Conservation (phyloP, 2,888 invertebrate genomes). For the Bhutanitis thaidina region DNA sequence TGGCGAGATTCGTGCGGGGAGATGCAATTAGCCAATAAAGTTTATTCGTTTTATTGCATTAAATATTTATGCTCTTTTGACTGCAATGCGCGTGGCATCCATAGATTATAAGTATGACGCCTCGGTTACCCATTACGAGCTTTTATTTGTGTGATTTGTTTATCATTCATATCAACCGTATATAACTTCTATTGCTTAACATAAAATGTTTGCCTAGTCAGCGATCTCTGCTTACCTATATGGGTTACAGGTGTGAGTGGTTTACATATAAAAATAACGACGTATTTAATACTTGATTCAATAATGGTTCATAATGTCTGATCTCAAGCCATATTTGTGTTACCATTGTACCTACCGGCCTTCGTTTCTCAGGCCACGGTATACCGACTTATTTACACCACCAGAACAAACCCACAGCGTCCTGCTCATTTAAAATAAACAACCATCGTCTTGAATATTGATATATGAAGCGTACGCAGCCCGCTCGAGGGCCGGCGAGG, state of each 20-base stretch:
- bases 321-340: not conserved
- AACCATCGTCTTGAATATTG: slow-evolving; percentile 53
- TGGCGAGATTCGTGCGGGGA: slow-evolving; percentile 35
- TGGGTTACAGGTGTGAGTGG: too few species aligned
- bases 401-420: not conserved
- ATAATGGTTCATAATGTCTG: too few species aligned
- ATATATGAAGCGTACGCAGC: slow-evolving; percentile 39
- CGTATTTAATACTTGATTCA: too few species aligned
- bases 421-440: slow-evolving; percentile 11
- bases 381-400: slow-evolving; percentile 17
- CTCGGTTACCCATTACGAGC: not conserved
- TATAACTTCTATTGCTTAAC: too few species aligned
- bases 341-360: slow-evolving; percentile 1
- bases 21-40: slow-evolving; percentile 53
- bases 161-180: too few species aligned
- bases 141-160: too few species aligned
- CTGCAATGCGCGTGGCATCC: not conserved
- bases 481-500: slow-evolving; percentile 33
- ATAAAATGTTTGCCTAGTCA: too few species aligned
- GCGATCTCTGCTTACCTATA: too few species aligned
- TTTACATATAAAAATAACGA: too few species aligned
- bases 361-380: not conserved
- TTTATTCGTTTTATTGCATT: slow-evolving; percentile 36
- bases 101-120: not conserved
- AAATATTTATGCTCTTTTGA: slow-evolving; percentile 11